Evolutionary conservation across 2,797 vertebrate genomes (phyloP).

Genomic region (Clarias pachynema): DNA sequence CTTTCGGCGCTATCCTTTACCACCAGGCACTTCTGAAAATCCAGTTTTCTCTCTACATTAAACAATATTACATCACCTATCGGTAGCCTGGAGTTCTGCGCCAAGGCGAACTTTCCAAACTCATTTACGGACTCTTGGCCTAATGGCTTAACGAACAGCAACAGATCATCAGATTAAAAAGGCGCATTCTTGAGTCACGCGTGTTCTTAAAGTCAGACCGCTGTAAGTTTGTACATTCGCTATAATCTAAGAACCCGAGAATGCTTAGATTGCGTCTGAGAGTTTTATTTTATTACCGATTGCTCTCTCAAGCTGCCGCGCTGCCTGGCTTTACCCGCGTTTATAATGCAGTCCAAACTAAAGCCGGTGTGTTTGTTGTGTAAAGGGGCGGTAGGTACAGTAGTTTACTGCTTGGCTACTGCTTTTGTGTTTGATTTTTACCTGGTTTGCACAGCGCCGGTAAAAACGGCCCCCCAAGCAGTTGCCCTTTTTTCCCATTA

Average conservation of each 20-base stretch:
- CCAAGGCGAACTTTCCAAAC: constrained; percentile 18
- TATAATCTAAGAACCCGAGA: background rate
- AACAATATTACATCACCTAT: background rate
- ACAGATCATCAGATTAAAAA: background rate
- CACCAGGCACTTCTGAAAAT: background rate
- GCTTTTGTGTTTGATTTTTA: background rate
- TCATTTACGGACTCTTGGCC: background rate
- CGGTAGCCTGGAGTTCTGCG: background rate
- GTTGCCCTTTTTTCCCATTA: constrained; percentile 85
- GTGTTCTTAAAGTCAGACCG: background rate
- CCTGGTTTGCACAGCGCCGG: background rate
- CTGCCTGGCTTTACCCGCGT: background rate
- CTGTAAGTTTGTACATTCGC: background rate
- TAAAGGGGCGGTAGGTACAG: background rate
- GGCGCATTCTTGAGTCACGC: background rate
- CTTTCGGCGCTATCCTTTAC: constrained; percentile 26
- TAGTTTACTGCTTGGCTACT: background rate
- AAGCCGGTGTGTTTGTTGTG: background rate
- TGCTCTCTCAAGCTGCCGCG: background rate
- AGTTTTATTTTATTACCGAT: background rate
- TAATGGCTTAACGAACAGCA: background rate
- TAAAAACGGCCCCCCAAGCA: constrained; percentile 69
- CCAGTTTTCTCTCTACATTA: background rate
- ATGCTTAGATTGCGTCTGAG: background rate
- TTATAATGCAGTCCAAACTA: too few species aligned